A percentile compares a stretch with the other conserved stretches of the same genome.
phyloP scores from a whole-genome alignment of 2,888 invertebrate species.

The Phaonia tiefii region DNA sequence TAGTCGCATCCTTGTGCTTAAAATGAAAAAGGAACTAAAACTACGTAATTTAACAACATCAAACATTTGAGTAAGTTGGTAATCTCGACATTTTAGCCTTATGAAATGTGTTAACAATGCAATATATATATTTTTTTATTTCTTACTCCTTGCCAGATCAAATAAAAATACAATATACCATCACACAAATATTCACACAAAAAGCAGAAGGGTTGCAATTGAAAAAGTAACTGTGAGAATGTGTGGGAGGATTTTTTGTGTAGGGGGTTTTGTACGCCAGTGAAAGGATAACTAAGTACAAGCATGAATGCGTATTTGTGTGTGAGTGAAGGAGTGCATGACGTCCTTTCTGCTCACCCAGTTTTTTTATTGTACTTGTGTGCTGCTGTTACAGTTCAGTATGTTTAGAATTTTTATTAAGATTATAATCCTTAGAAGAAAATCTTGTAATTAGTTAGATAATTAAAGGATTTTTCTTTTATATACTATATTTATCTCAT shows the following conservation, averaged over 20 bases:
- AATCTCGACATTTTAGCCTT: slow-evolving; percentile 35
- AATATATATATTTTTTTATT: slow-evolving; percentile 8
- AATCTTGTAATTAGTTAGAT: slow-evolving; percentile 61
- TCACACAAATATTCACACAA: no score
- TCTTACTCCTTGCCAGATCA: not conserved
- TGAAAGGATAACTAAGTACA: not conserved
- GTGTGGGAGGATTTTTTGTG: not conserved
- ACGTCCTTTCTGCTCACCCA: no score
- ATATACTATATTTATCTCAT: not conserved
- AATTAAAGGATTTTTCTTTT: slow-evolving; percentile 55
- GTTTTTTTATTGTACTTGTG: no score
- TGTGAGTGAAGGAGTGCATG: no score
- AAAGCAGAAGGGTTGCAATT: not conserved
- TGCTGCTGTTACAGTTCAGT: not conserved
- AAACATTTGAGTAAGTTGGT: slow-evolving; percentile 34
- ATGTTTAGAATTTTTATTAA: slow-evolving; percentile 47
- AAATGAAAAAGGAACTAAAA: slow-evolving; percentile 4
- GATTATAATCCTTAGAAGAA: slow-evolving; percentile 53
- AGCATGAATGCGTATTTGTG: not conserved
- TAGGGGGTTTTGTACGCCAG: not conserved
- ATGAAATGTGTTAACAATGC: slow-evolving; percentile 30
- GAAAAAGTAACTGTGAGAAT: not conserved
- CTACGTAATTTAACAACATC: slow-evolving; percentile 34
- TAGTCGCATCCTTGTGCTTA: not conserved
- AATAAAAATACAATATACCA: not conserved